Conservation (phyloP, 2,888 invertebrate species). For the Dicyrtoma fusca region DNA sequence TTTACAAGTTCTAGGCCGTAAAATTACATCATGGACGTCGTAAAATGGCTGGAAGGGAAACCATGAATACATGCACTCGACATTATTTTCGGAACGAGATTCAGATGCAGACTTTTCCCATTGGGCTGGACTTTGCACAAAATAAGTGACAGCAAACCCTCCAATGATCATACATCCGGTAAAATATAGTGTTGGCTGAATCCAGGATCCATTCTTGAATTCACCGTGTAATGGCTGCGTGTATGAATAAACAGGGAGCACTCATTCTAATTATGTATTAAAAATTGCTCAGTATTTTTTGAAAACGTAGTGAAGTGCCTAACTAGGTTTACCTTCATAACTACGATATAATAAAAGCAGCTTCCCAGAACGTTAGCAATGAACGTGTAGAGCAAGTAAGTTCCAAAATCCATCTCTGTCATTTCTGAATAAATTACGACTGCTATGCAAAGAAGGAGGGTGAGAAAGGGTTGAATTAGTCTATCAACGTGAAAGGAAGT, state of each 20-base stretch:
- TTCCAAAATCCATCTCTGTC: conserved; percentile 69
- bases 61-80: conserved; percentile 46
- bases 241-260: no score
- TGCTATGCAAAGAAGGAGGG: conserved; percentile 45
- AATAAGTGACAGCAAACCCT: conserved; percentile 49
- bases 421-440: conserved; percentile 50
- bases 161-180: conserved; percentile 45
- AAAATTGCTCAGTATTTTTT: background rate
- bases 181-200: conserved; percentile 53
- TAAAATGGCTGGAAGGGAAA: conserved; percentile 54
- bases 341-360: conserved; percentile 72
- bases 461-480: conserved; percentile 46
- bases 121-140: conserved; percentile 47
- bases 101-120: conserved; percentile 54
- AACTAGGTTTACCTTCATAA: conserved; percentile 72
- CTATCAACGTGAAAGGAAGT: conserved; percentile 44
- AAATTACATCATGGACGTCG: conserved; percentile 35
- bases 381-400: conserved; percentile 76
- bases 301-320: background rate
- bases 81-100: conserved; percentile 48
- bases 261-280: background rate
- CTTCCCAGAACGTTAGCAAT: conserved; percentile 82
- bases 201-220: conserved; percentile 53
- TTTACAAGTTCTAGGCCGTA: no score
- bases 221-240: conserved; percentile 53